Base-by-base conservation (phyloP, 2,888 invertebrate genomes). In the Rhabditophanes sp. region DNA sequence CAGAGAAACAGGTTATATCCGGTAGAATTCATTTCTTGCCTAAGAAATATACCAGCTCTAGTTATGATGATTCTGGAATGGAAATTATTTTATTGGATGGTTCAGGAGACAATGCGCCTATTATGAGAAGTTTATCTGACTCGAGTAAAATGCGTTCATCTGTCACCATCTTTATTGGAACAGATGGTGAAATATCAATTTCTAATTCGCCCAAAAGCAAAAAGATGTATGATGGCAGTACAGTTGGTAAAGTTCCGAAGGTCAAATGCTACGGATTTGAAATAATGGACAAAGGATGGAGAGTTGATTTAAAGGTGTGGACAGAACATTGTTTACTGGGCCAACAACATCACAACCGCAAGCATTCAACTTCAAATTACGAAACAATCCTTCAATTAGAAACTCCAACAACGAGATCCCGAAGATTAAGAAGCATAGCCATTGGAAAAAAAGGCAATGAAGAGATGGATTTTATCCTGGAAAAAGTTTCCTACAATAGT, bases 361-460 rank as follows among this genome's bases (percentile, higher is more conserved):
- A 30, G 5, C 19, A 4, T 6, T 16, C 30, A n/a, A 1, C n/a
- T 16, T 27, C 14, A 2, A 11, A 15, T 9, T 42, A 48, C 2
- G 14, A 28, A 16, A 53, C 43, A 11, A 53, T 45, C 26, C 15
- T 48, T 1, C 44, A 39, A 12, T 28, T 48, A 9, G 52, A 53
- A 21, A 48, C 48, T 2, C 48, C 51, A 4, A n/a, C 35, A 12
- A 25, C 48, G 16, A 35, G 55, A 35, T 35, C 41, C 27, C 44
- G 54, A 3, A 35, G 36, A 24, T 42, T 47, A 4, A 48, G 59
- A 1, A 47, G 48, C 25, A 53, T 60, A n/a, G 54, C 55, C 3
- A 44, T 60, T 9, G 39, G 53, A 4, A 60, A 60, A 38, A 45
- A 42, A 23, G 61, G 60, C 8, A 60, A 60, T 37, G 49, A 51